Evolutionary conservation across 2,113 vertebrate species (phyloP).

Genomic region (Lethenteron camtschaticum): DNA sequence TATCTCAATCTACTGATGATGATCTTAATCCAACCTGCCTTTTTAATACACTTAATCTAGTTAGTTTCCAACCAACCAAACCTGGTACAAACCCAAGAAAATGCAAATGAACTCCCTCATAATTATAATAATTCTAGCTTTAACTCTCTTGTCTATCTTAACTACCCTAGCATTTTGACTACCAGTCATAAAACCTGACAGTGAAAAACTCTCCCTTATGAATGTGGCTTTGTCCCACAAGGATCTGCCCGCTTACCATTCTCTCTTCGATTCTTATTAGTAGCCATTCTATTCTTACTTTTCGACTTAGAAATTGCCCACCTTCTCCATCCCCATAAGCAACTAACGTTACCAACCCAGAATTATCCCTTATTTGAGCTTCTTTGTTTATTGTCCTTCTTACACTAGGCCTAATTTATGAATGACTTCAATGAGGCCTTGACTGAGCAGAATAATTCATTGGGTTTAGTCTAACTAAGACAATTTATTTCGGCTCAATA

Average conservation of each 20-base stretch:
- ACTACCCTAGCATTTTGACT: conserved; percentile 9
- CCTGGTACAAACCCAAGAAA: conserved; percentile 16
- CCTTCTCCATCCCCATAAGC: background rate
- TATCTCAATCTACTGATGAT: conserved; percentile 18
- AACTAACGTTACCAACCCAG: rapidly evolving
- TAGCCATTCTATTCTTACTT: conserved; percentile 10
- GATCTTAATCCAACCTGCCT: conserved; percentile 7
- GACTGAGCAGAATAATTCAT: conserved; percentile 13
- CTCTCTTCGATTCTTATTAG: conserved; percentile 14
- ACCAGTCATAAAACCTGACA: conserved; percentile 8
- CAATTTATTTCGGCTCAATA: conserved; percentile 10
- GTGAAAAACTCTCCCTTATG: conserved; percentile 12
- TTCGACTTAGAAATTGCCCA: conserved; percentile 15
- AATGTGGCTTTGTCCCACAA: conserved; percentile 11
- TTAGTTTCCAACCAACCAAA: conserved; percentile 15
- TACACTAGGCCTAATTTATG: conserved; percentile 11
- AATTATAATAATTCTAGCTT: rapidly evolving
- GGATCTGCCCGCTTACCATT: conserved; percentile 11
- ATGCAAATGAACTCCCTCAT: conserved; percentile 11
- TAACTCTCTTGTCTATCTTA: rapidly evolving
- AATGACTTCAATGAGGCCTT: conserved; percentile 14
- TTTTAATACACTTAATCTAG: conserved; percentile 13
- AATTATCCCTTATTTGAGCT: rapidly evolving
- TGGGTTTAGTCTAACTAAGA: conserved; percentile 12
- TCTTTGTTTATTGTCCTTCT: rapidly evolving